A percentile compares a stretch with the other conserved stretches of the same genome.
Evolutionary conservation across 2,888 invertebrate species (phyloP).

Genomic region (Catocala fraxini): DNA sequence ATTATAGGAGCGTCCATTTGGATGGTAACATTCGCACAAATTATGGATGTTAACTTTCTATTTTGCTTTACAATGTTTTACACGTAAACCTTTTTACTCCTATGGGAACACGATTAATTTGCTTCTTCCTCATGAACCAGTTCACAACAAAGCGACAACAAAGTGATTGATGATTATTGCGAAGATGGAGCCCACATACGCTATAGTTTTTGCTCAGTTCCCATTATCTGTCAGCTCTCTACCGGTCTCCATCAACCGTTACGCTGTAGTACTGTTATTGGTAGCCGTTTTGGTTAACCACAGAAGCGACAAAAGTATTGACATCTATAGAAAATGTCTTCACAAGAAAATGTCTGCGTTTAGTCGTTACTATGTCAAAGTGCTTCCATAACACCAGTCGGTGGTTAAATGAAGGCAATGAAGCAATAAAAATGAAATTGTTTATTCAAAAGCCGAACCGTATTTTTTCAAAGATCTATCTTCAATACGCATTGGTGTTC

Average conservation of each 20-base stretch:
- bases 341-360: not conserved
- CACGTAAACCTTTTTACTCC: not conserved
- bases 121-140: not conserved
- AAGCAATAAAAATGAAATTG: slow-evolving; percentile 38
- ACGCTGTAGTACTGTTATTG: slow-evolving; percentile 50
- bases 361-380: slow-evolving; percentile 19
- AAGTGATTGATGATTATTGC: slow-evolving; percentile 58
- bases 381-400: slow-evolving; percentile 19
- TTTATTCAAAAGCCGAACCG: slow-evolving; percentile 43
- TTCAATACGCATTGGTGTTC: slow-evolving; percentile 54
- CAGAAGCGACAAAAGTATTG: slow-evolving; percentile 15
- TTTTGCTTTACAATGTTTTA: too few relatives aligned
- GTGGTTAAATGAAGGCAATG: slow-evolving; percentile 16
- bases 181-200: slow-evolving; percentile 39
- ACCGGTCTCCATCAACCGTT: slow-evolving; percentile 56
- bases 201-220: slow-evolving; percentile 60
- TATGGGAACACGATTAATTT: not conserved
- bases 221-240: slow-evolving; percentile 49
- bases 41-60: too few relatives aligned
- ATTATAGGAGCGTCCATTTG: not conserved
- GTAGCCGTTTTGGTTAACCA: slow-evolving; percentile 34
- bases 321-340: too few relatives aligned
- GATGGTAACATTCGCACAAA: not conserved
- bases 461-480: slow-evolving; percentile 45
- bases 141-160: slow-evolving; percentile 23